phyloP scores from a whole-genome alignment of 2,888 invertebrate genomes.

The Calameuta idolon region DNA sequence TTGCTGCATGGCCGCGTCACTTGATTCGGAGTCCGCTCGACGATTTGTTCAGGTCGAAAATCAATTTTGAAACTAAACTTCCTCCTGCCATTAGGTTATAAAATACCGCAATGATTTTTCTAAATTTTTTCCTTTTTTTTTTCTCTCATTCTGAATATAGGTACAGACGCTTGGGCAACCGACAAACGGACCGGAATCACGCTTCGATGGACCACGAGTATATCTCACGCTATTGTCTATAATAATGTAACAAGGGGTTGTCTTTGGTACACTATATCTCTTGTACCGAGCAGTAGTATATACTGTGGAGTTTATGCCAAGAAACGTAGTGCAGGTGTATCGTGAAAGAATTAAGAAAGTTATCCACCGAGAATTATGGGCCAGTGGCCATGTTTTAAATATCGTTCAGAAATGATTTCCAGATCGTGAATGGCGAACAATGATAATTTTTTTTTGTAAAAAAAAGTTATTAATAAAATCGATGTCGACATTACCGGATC shows the following conservation, averaged over 20 bases:
- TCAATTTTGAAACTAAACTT: not conserved
- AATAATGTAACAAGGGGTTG: not conserved
- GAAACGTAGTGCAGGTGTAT: not conserved
- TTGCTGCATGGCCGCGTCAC: not conserved
- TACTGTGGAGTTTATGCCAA: not conserved
- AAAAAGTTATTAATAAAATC: not conserved
- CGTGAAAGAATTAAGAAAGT: constrained; percentile 6
- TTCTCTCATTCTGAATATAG: not conserved
- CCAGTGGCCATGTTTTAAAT: not conserved
- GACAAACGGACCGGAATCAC: constrained; percentile 36
- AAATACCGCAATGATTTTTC: constrained; percentile 8
- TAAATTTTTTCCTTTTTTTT: not conserved
- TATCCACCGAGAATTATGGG: not conserved
- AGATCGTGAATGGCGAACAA: not conserved
- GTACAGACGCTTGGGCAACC: constrained; percentile 12
- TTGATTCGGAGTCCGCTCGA: not conserved
- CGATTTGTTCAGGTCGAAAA: not conserved
- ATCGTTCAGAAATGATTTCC: not conserved
- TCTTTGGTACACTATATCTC: not conserved
- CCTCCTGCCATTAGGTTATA: not conserved
- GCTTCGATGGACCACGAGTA: constrained; percentile 31
- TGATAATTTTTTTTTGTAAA: not conserved
- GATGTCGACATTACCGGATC: not conserved
- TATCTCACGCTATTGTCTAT: constrained; percentile 9
- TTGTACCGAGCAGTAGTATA: not conserved